Conservation (phyloP, 2,113 vertebrate genomes). For the Columba janthina region DNA sequence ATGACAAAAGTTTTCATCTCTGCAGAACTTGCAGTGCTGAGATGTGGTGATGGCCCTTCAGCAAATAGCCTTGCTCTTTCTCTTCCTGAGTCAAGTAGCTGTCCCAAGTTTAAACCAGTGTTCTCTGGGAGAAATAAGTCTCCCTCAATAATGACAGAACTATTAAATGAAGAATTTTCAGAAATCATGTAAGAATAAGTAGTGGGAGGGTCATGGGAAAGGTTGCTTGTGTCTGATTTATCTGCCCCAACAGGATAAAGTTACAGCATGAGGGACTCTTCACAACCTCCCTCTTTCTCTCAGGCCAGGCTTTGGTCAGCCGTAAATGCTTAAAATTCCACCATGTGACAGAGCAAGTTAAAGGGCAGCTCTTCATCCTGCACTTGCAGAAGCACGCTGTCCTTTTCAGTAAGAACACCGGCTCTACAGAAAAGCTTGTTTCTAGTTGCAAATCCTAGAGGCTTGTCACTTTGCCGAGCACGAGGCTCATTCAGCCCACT, state of each 20-base stretch:
- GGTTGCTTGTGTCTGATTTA: slow-evolving; percentile 61
- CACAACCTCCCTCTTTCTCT: slow-evolving; percentile 52
- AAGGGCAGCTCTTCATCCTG: slow-evolving; percentile 39
- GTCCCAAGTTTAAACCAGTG: background rate
- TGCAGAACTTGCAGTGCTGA: background rate
- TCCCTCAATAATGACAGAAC: background rate
- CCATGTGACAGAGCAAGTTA: slow-evolving; percentile 28
- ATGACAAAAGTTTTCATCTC: background rate
- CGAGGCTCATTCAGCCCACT: background rate
- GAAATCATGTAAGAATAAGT: slow-evolving; percentile 8
- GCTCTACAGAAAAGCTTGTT: background rate
- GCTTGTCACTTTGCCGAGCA: background rate
- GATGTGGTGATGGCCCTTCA: background rate
- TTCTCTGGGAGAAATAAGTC: background rate
- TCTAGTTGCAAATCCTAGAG: background rate
- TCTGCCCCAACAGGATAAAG: slow-evolving; percentile 69
- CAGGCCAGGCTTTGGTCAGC: slow-evolving; percentile 44
- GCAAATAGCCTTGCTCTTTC: background rate
- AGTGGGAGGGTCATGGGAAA: slow-evolving; percentile 76
- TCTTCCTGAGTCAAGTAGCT: background rate
- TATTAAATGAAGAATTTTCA: slow-evolving; percentile 8
- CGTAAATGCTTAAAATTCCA: slow-evolving; percentile 74
- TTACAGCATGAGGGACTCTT: slow-evolving; percentile 74
- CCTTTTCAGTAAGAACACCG: background rate
- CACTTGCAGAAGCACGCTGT: background rate